Evolutionary conservation across 2,113 vertebrate genomes (phyloP).

Genomic region (Deroptyus accipitrinus): DNA sequence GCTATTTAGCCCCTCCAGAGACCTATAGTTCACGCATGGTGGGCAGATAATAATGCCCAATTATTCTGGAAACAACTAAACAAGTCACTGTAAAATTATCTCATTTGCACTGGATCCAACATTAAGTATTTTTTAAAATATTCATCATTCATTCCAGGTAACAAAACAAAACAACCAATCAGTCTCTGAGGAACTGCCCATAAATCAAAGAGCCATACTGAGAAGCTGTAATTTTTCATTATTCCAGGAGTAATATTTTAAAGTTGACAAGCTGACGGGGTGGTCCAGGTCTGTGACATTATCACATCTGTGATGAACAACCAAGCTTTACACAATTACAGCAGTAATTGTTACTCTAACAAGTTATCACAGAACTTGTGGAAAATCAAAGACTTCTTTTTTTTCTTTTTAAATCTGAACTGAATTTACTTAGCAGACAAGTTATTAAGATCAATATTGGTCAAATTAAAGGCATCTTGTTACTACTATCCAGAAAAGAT

Average conservation of each 20-base stretch:
- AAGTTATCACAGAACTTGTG: neutral
- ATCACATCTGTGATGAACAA: constrained; percentile 46
- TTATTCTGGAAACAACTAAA: constrained; percentile 70
- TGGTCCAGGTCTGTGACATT: constrained; percentile 54
- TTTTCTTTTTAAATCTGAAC: neutral
- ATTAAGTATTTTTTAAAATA: constrained; percentile 65
- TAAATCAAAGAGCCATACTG: constrained; percentile 74
- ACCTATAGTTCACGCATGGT: constrained; percentile 68
- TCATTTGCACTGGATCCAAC: constrained; percentile 53
- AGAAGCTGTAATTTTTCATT: constrained; percentile 73
- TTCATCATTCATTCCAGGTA: constrained; percentile 71
- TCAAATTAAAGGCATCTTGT: neutral
- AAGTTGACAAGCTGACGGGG: constrained; percentile 57
- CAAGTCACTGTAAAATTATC: constrained; percentile 69
- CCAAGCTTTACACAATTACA: neutral
- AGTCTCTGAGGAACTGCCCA: constrained; percentile 67
- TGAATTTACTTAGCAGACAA: neutral
- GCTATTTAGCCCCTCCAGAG: constrained; percentile 65
- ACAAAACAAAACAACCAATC: constrained; percentile 71
- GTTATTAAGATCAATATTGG: neutral
- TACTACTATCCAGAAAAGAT: neutral
- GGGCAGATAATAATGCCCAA: constrained; percentile 73
- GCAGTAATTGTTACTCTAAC: neutral
- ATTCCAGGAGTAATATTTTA: constrained; percentile 69
- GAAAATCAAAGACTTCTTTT: neutral